Base-by-base conservation (phyloP, 2,797 vertebrate genomes). In the Aeoliscus strigatus region DNA sequence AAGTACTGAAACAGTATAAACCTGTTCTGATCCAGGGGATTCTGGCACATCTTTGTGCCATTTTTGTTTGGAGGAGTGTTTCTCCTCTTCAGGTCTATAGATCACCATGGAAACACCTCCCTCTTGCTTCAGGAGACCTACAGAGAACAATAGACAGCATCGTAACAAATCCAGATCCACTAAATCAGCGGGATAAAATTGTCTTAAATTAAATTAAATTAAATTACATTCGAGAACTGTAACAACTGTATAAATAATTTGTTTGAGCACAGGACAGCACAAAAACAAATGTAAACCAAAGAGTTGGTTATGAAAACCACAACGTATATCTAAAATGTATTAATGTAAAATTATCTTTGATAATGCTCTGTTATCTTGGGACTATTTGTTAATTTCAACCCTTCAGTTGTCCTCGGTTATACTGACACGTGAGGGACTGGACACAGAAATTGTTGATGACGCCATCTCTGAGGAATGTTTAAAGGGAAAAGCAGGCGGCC, bases 401-500 rank as follows among this genome's bases (percentile, higher is more conserved):
- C 26, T 63, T 18, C 4, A 11, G 50, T 42, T 68, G 56, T 41
- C 44, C 52, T 14, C 1, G 14, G 59, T 39, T 2, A 21, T 8
- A 3, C 31, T 0, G 54, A 66, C 71, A 66, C 35, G 43, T 72
- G 66, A 72, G 48, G 16, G 39, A 33, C 39, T 40, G 52, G 40
- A 25, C 3, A 49, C 21, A 8, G 14, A 50, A 56, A 37, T 27
- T 44, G 55, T 48, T 25, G 27, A 36, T 75, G 73, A 78, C 42
- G 24, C 21, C 48, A 70, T 34, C 34, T 51, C 27, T 28, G 15
- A 74, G 60, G 69, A 84, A 83, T 81, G 70, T 61, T 44, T 35
- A 11, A 53, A 35, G 40, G 45, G 43, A 56, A 52, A 40, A 56
- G 24, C 49, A 21, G 66, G 25, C 48, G 21, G 48, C 51, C 44